These are phyloP conservation scores for Callithrix jacchus DNA, from an alignment of 2,113 vertebrate species.

Conservation along the genomic window DNA sequence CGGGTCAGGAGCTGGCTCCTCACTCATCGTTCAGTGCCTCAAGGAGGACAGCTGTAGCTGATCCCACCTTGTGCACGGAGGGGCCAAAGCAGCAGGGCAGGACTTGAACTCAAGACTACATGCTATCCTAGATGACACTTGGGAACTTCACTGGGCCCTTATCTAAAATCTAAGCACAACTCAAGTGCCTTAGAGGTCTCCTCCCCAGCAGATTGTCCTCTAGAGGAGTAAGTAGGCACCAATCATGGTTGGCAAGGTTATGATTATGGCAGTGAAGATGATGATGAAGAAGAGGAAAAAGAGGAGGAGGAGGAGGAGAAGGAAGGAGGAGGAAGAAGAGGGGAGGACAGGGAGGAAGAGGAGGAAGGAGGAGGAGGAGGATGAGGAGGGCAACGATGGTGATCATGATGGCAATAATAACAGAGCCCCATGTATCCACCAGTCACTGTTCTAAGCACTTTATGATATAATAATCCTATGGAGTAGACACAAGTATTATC, in stretches of 20 bases:
- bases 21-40: not conserved
- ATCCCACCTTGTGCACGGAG: not conserved
- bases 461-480: not conserved
- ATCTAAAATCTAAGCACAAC: not conserved
- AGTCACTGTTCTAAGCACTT: not conserved
- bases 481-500: not conserved
- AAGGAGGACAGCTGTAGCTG: not conserved
- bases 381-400: not conserved
- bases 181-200: not conserved
- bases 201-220: not conserved
- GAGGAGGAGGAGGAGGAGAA: not conserved
- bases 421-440: fast-evolving
- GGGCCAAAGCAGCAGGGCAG: fast-evolving
- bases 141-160: not conserved
- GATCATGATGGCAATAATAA: fast-evolving
- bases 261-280: fast-evolving
- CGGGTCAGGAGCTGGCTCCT: not conserved
- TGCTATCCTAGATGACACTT: not conserved
- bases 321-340: fast-evolving
- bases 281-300: not conserved
- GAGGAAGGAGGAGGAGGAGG: fast-evolving
- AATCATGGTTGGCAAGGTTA: not conserved
- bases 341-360: not conserved
- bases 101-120: fast-evolving
- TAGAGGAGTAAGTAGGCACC: not conserved